phyloP scores from a whole-genome alignment of 2,113 vertebrate genomes.

The Esox niger region DNA sequence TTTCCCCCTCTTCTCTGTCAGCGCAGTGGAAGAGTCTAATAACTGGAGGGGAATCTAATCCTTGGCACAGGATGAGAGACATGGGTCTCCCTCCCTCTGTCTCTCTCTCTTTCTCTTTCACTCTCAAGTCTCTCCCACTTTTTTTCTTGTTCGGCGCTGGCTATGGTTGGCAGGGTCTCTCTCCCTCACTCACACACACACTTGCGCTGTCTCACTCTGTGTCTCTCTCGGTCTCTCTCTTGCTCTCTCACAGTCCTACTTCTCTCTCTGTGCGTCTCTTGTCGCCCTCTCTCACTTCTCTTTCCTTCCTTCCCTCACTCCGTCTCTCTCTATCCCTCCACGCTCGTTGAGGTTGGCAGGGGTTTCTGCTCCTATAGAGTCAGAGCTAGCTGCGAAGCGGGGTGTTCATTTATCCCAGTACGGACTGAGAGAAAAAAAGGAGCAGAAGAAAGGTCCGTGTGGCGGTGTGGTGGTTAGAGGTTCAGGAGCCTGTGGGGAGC shows the following conservation, averaged over 20 bases:
- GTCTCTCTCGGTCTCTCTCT: conserved; percentile 12
- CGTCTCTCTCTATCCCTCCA: conserved; percentile 21
- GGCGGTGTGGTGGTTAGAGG: conserved; percentile 14
- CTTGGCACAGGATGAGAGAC: conserved; percentile 78
- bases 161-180: conserved; percentile 29
- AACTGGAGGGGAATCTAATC: conserved; percentile 76
- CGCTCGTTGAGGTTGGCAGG: conserved; percentile 40
- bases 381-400: conserved; percentile 11
- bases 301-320: not conserved
- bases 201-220: conserved; percentile 24
- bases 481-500: conserved; percentile 18
- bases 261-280: conserved; percentile 14
- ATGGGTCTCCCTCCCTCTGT: conserved; percentile 64
- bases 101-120: conserved; percentile 17
- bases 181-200: conserved; percentile 8
- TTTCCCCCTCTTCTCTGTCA: conserved; percentile 65
- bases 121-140: conserved; percentile 25
- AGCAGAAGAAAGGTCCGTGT: conserved; percentile 25
- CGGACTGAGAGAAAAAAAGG: not conserved
- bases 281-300: conserved; percentile 5
- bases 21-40: conserved; percentile 76
- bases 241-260: not conserved
- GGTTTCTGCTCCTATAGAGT: conserved; percentile 13
- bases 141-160: conserved; percentile 28
- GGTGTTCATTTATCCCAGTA: conserved; percentile 33